Conservation (phyloP, 2,113 vertebrate species). For the Pangasianodon gigas region DNA sequence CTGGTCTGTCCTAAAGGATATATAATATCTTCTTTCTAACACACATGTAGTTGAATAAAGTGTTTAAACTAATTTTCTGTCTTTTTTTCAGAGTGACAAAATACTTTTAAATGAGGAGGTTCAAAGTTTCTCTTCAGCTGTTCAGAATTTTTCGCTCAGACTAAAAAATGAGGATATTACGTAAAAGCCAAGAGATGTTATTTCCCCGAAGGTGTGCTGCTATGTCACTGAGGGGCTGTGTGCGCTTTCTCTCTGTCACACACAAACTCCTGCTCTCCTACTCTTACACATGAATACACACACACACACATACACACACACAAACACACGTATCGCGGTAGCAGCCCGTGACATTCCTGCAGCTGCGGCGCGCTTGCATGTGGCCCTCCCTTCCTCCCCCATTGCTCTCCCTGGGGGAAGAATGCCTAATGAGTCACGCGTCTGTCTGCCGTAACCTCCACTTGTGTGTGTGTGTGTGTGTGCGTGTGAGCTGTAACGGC, state of each 20-base stretch:
- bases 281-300: slow-evolving; percentile 47
- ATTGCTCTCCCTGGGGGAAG: slow-evolving; percentile 76
- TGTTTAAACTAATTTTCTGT: not conserved
- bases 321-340: slow-evolving; percentile 64
- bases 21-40: not conserved
- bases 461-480: slow-evolving; percentile 61
- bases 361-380: slow-evolving; percentile 70
- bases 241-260: slow-evolving; percentile 47
- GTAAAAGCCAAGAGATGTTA: slow-evolving; percentile 65
- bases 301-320: slow-evolving; percentile 51
- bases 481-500: slow-evolving; percentile 52
- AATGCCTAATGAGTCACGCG: slow-evolving; percentile 85
- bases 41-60: not conserved
- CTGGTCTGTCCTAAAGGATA: not conserved
- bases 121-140: slow-evolving; percentile 57
- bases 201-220: slow-evolving; percentile 73
- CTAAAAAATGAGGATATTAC: slow-evolving; percentile 63
- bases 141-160: slow-evolving; percentile 52
- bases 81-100: not conserved
- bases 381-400: slow-evolving; percentile 69
- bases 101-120: slow-evolving; percentile 28
- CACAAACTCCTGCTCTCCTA: slow-evolving; percentile 42
- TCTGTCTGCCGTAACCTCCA: slow-evolving; percentile 81
- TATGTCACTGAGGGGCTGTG: slow-evolving; percentile 66
- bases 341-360: slow-evolving; percentile 79